A percentile compares a stretch with the other conserved stretches of the same genome.
Conservation (phyloP, 2,797 vertebrate species). For the Pangasius sanitwongsei region DNA sequence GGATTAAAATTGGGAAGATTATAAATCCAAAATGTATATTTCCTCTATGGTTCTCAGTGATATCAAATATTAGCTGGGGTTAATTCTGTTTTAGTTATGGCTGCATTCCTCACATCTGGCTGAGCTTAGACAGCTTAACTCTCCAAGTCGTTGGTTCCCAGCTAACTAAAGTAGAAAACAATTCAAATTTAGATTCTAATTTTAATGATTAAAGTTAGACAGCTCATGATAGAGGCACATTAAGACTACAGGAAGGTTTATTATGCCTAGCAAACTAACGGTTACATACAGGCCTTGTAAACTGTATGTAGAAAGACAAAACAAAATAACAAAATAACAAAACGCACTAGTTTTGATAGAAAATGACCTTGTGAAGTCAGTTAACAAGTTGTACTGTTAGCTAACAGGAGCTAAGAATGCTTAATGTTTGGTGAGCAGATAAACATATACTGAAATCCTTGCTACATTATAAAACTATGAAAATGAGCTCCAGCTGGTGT, state of each 20-base stretch:
- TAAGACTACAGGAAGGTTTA: too few species aligned
- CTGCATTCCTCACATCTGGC: background rate
- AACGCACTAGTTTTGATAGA: background rate
- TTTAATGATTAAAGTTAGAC: background rate
- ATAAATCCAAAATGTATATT: background rate
- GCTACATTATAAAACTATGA: background rate
- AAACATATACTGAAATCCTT: background rate
- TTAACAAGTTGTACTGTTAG: background rate
- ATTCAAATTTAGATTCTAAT: background rate
- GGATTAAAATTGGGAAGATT: background rate
- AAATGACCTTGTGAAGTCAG: background rate
- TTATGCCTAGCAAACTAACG: background rate
- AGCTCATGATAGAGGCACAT: background rate
- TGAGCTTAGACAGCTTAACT: background rate
- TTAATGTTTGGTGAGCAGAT: background rate
- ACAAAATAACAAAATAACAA: background rate
- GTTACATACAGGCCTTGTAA: background rate
- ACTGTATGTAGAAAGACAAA: background rate
- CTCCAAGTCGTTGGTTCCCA: background rate
- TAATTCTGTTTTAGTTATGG: background rate
- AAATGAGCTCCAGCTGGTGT: background rate
- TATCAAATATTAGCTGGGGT: background rate
- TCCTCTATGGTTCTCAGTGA: background rate
- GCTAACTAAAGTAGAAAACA: background rate
- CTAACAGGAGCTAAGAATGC: background rate